Evolutionary conservation across 1,140 invertebrate species (phyloP).

Genomic region (Leptopilina boulardi): DNA sequence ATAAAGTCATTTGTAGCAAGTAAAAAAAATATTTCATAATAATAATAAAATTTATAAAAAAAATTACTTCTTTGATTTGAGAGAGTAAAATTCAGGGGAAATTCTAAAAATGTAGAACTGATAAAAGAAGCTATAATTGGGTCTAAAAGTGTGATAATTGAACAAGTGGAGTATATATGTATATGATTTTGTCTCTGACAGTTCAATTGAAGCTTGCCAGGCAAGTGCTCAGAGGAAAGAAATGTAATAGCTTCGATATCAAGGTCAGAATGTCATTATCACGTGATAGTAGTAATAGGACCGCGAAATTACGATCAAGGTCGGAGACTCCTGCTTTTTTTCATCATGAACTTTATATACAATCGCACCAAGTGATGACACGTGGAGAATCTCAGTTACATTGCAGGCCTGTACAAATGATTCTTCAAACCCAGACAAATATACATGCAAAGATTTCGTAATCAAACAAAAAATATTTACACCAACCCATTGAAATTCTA

Average conservation of each 20-base stretch:
- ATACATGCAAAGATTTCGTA: conserved; percentile 18
- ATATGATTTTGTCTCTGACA: conserved; percentile 36
- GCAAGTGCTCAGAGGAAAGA: conserved; percentile 7
- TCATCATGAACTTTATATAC: neutral
- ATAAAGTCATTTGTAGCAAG: too few species aligned
- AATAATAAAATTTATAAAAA: too few species aligned
- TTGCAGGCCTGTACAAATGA: conserved; percentile 13
- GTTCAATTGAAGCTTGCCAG: neutral
- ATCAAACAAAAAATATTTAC: neutral
- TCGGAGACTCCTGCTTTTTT: conserved; percentile 11
- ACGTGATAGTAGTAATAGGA: conserved; percentile 40
- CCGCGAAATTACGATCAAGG: conserved; percentile 44
- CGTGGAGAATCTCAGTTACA: conserved; percentile 17
- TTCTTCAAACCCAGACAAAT: conserved; percentile 36
- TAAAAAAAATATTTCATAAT: too few species aligned
- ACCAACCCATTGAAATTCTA: too few species aligned
- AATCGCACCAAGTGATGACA: neutral
- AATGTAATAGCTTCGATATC: conserved; percentile 1
- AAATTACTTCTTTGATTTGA: too few species aligned
- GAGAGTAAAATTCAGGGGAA: too few species aligned
- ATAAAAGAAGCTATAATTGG: too few species aligned
- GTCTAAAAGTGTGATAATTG: neutral
- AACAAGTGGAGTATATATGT: neutral
- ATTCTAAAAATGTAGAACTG: too few species aligned
- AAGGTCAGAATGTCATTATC: conserved; percentile 46